These are phyloP conservation scores for Decapterus maruadsi DNA, from an alignment of 2,797 vertebrate genomes.

Conservation along the genomic window DNA sequence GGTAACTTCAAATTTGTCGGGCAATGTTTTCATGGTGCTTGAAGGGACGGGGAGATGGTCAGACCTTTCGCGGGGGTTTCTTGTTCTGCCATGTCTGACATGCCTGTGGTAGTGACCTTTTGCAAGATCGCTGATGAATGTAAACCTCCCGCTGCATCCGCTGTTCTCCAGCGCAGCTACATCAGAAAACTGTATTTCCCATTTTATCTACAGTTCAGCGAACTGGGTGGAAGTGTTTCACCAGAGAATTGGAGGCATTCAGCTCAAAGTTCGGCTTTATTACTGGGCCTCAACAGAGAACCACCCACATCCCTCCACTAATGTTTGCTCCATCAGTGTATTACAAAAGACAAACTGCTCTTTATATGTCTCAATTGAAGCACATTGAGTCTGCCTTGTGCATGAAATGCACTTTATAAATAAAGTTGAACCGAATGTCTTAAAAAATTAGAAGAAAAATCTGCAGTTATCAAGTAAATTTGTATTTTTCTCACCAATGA, in stretches of 20 bases:
- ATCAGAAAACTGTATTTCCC: background rate
- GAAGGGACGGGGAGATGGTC: background rate
- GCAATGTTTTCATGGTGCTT: background rate
- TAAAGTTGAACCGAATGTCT: no score
- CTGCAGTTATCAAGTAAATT: background rate
- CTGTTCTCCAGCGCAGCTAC: background rate
- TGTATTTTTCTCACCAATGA: background rate
- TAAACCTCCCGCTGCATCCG: background rate
- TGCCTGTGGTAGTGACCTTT: conserved; percentile 3
- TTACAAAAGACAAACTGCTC: background rate
- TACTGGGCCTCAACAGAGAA: background rate
- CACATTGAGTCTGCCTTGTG: no score
- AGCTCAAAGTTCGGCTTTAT: background rate
- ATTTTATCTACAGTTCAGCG: conserved; percentile 3
- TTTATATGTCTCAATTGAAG: no score
- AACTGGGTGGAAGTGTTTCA: background rate
- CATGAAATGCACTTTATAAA: no score
- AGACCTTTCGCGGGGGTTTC: background rate
- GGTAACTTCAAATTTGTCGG: conserved; percentile 12
- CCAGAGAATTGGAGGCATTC: background rate
- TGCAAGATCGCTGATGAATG: background rate
- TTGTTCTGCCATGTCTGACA: conserved; percentile 6
- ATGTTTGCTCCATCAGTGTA: background rate
- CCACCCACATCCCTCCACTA: background rate
- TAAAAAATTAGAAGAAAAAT: background rate